Base-by-base conservation (phyloP, 64 coral and sea anemone species). In the Porites lutea region DNA sequence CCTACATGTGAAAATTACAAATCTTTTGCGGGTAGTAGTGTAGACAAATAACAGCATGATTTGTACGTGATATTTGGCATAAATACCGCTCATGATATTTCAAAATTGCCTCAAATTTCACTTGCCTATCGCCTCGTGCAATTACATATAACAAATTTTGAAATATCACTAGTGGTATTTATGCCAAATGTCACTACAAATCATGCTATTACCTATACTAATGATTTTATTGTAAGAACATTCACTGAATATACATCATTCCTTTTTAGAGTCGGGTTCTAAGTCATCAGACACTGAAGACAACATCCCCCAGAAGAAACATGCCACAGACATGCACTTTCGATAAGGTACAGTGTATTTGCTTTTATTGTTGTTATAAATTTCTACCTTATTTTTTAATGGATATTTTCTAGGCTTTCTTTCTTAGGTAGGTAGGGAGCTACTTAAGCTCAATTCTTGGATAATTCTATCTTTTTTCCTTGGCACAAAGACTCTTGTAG, bases 251-350 rank as follows among this genome's bases (percentile, higher is more conserved):
- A 16, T 13, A 67, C 19, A n/a, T 67, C 20, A 67, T 67, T 59
- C 58, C 20, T 67, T 67, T 67, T 67, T 19, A 67, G 65, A 13
- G 15, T 13, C 19, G 14, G 20, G 5, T n/a, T 19, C 5, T 67
- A 67, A 19, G 65, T 67, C 65, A 67, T 67, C 65, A 67, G 65
- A 67, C 8, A 67, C 14, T 67, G 65, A 67, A 67, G 65, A 67
- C 15, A 67, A 67, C 19, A 18, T 13, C 20, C 65, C 65, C 58
- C 7, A 9, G 14, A 67, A 16, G 5, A 19, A 11, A 67, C 5
- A 67, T 67, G 20, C 13, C 65, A 67, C 13, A 67, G 65, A n/a
- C 65, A n/a, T n/a, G n/a, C n/a, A 18, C 65, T 67, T 67, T 67
- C 3, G 65, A 16, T 19, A 67, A 67, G 7, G 65, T 23, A 67